Evolutionary conservation across 2,113 vertebrate genomes (phyloP).

Genomic region (Orientallactaga bullata): DNA sequence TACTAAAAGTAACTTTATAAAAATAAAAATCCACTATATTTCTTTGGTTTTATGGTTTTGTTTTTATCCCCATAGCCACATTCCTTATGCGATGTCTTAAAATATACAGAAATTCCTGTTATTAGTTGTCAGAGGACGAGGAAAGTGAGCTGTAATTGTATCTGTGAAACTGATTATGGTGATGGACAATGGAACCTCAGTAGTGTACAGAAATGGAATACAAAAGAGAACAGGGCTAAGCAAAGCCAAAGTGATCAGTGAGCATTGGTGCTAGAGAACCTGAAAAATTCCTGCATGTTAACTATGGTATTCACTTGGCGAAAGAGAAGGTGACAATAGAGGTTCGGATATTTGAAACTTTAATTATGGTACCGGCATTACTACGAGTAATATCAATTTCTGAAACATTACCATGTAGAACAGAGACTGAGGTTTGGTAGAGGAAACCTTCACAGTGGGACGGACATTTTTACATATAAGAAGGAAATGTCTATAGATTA

Average conservation of each 20-base stretch:
- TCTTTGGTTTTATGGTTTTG: background rate
- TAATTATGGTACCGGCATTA: background rate
- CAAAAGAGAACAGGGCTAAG: background rate
- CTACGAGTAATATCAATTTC: background rate
- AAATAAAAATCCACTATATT: background rate
- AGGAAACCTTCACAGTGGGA: background rate
- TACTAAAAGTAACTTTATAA: background rate
- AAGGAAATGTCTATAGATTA: background rate
- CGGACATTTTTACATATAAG: background rate
- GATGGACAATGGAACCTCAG: background rate
- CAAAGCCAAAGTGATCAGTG: background rate
- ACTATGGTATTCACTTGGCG: background rate
- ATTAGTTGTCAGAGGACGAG: background rate
- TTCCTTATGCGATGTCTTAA: background rate
- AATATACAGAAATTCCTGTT: background rate
- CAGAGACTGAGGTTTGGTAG: accelerated
- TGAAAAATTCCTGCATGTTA: background rate
- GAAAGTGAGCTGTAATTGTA: background rate
- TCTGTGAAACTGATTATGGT: background rate
- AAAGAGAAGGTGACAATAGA: background rate
- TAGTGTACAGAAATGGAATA: accelerated
- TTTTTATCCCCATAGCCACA: background rate
- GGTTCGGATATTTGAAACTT: background rate
- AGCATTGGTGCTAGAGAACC: background rate
- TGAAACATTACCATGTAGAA: background rate